Base-by-base conservation (phyloP, 2,888 invertebrate genomes). In the Atethmia centrago region DNA sequence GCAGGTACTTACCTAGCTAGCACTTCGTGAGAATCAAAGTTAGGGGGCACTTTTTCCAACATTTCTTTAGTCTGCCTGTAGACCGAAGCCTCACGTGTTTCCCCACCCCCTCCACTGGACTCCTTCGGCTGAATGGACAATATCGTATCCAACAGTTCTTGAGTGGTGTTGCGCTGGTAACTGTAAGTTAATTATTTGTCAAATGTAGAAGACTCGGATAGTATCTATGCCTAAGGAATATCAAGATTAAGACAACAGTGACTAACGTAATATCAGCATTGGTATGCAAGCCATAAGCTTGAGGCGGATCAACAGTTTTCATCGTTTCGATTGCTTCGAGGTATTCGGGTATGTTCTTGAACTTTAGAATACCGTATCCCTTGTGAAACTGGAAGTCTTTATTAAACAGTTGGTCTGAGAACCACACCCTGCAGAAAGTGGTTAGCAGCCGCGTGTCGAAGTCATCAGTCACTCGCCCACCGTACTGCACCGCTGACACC, bases 401-500 rank as follows among this genome's bases (percentile, higher is more conserved):
- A 0, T 92, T 85, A 89, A 99, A 98, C 87, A 98, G 95, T 67
- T 96, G 95, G 67, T 98, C 98, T 19, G 97, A 96, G 88, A 98
- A 97, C 98, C 98, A 98, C 0, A 97, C 97, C 84, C 96, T 97
- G 19, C 97, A 97, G 92, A 98, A 98, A 0, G 98, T 98, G 79
- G 97, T 97, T 36, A 99, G 94, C 25, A 99, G 95, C 62, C 98
- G 97, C 88, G 98, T 98, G 91, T 99, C 99, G 90, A 97, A 98
- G 92, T 99, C 98, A 90, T 99, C 99, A 0, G 99, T 99, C 1
- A 99, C 99, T 84, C 99, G 97, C 0, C 99, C 99, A 4, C 99
- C 99, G 90, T 99, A 99, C 89, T 99, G 99, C 2, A 99, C 98
- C 89, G 99, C 99, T 2, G 98, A 98, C 73, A 99, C 95, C 98